A percentile compares a stretch with the other conserved stretches of the same genome.
phyloP scores from a whole-genome alignment of 2,113 vertebrate species.

The Corythornis madagascariensis region DNA sequence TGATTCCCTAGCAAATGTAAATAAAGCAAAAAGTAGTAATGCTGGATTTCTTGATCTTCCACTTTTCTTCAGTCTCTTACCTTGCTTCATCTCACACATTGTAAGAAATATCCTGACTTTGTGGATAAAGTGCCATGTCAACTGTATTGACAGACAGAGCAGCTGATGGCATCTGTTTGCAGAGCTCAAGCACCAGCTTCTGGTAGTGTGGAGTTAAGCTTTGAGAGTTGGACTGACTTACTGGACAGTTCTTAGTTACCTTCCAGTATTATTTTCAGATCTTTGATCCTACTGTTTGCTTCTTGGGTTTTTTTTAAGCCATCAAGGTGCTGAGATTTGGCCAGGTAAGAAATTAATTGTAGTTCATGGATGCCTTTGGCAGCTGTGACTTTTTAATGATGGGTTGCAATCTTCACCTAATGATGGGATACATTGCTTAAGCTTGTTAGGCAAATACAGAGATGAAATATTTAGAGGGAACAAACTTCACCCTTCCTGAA shows the following conservation, averaged over 20 bases:
- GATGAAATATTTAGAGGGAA: background rate
- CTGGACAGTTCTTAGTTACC: background rate
- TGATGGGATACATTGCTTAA: background rate
- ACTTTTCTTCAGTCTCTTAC: background rate
- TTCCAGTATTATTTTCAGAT: background rate
- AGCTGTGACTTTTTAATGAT: background rate
- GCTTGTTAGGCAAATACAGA: background rate
- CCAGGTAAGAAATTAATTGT: background rate
- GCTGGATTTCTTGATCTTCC: background rate
- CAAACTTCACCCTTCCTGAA: background rate
- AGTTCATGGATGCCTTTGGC: rapidly evolving
- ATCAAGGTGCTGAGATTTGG: background rate
- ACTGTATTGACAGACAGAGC: background rate
- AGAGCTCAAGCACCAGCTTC: background rate
- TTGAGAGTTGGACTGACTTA: background rate
- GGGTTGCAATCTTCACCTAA: background rate
- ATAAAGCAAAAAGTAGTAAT: background rate
- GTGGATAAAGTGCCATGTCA: background rate
- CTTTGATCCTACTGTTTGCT: background rate
- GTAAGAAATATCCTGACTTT: background rate
- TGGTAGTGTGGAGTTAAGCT: background rate
- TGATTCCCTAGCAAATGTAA: background rate
- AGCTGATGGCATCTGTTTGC: background rate
- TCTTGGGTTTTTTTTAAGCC: background rate
- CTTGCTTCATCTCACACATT: background rate